Evolutionary conservation across 2,888 invertebrate genomes (phyloP).

Genomic region (Hypomecis punctinalis): DNA sequence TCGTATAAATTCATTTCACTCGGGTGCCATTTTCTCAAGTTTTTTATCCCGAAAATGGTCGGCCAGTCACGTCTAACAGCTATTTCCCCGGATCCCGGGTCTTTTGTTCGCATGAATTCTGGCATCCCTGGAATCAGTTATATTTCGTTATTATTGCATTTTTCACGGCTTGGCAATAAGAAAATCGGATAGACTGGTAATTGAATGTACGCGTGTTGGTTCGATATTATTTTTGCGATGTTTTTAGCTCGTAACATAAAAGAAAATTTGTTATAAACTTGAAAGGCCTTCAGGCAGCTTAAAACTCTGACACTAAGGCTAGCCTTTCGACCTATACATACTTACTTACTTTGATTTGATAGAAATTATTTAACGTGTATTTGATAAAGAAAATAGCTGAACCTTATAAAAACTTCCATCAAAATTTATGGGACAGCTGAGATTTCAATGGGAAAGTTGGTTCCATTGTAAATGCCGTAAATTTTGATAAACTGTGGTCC

Average conservation of each 20-base stretch:
- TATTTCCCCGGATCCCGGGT: slow-evolving; percentile 31
- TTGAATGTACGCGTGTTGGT: neutral
- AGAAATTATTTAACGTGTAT: too few relatives aligned
- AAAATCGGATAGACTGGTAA: slow-evolving; percentile 11
- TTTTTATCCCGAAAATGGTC: slow-evolving; percentile 49
- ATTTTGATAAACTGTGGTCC: too few relatives aligned
- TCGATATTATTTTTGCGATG: slow-evolving; percentile 1
- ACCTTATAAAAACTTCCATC: too few relatives aligned
- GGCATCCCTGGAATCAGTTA: slow-evolving; percentile 29
- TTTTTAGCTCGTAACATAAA: neutral
- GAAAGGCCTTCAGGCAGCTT: too few relatives aligned
- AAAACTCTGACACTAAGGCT: too few relatives aligned
- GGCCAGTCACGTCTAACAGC: slow-evolving; percentile 44
- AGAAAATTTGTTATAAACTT: too few relatives aligned
- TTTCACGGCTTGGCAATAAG: slow-evolving; percentile 19
- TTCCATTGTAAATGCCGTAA: too few relatives aligned
- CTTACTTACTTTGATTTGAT: too few relatives aligned
- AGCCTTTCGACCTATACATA: too few relatives aligned
- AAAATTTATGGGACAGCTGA: too few relatives aligned
- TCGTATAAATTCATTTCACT: slow-evolving; percentile 53
- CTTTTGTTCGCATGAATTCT: slow-evolving; percentile 33
- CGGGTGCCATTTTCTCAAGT: slow-evolving; percentile 44
- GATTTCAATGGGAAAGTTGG: too few relatives aligned
- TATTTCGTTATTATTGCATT: slow-evolving; percentile 38
- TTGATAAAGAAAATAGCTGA: too few relatives aligned